Evolutionary conservation across 2,797 vertebrate genomes (phyloP), one percentile per base, ranked within the genome.

Genomic region (Chromis chromis): DNA sequence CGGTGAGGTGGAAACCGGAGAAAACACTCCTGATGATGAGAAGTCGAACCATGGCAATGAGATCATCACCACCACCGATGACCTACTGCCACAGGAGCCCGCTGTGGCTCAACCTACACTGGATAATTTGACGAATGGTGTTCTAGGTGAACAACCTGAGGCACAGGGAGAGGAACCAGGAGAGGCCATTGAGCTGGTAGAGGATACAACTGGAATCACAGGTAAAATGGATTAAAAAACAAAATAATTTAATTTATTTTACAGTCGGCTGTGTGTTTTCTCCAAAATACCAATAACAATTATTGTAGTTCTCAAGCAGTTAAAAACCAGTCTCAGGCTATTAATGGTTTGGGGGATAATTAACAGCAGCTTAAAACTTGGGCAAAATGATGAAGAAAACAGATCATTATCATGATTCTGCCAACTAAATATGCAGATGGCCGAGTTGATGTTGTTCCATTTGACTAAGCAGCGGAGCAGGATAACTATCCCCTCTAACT

Each of bases 1-100:
- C 7, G 62, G 39, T 46, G 78, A 65, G 25, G 69, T 6, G 19
- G 80, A 84, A 61, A 59, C 31, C 0, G 55, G 19, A 21, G 83
- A 74, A 46, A 87, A 84, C 12, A 58, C 50, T 60, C 31, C 78
- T 0, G 50, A 19, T 24, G 67, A 79, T 6, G 83, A 85, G 50
- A 87, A 84, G 59, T 74, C 80, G 2, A 83, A 91, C 70, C 70
- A 82, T 10, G 70, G 69, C 78, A 94, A 92, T 25, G 81, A 91
- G 60, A 89, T 92, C 56, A 86, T 90, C 57, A 85, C 71, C 24
- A 81, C 91, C 1, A 81, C 84, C 7, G 78, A 86, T 55, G 83
- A 87, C 63, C 67, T 85, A 73, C 6, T 76, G 65, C 62, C 70
- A 68, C 67, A 62, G 44, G 79, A 80, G 48, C 78, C 70, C 4